Conservation (phyloP, 2,888 invertebrate genomes). For the Cryptocheilus praepositus region DNA sequence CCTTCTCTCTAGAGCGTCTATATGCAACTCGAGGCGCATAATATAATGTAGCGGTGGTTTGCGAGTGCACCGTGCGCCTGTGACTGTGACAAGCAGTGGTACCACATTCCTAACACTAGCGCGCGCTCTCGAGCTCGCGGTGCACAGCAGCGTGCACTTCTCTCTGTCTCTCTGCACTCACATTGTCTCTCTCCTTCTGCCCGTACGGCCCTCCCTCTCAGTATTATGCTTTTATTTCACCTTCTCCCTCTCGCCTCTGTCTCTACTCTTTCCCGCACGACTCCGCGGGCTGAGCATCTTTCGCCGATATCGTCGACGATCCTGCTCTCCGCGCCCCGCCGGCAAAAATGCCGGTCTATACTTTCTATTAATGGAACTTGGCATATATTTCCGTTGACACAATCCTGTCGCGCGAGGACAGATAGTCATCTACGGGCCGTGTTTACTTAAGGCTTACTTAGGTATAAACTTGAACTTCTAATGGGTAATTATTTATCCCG, state of each 20-base stretch:
- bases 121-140: conserved; percentile 49
- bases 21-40: conserved; percentile 44
- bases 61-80: conserved; percentile 52
- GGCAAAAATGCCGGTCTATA: not conserved
- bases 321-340: conserved; percentile 4
- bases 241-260: not conserved
- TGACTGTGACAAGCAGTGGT: conserved; percentile 74
- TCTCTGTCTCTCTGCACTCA: not conserved
- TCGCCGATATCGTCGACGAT: not conserved
- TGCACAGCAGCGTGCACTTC: conserved; percentile 53
- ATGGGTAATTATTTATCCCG: no score
- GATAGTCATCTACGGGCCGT: no score
- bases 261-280: conserved; percentile 13
- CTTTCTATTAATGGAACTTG: no score
- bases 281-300: no score
- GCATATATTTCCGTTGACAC: no score
- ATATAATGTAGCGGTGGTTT: conserved; percentile 43
- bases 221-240: not conserved
- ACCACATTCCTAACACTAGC: conserved; percentile 75
- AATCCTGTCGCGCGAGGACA: no score
- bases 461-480: no score
- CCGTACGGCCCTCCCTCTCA: not conserved
- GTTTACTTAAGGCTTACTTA: no score
- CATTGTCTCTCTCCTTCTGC: conserved; percentile 19
- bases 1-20: conserved; percentile 17